Base-by-base conservation (phyloP, 2,888 invertebrate genomes). In the Brenthis ino region DNA sequence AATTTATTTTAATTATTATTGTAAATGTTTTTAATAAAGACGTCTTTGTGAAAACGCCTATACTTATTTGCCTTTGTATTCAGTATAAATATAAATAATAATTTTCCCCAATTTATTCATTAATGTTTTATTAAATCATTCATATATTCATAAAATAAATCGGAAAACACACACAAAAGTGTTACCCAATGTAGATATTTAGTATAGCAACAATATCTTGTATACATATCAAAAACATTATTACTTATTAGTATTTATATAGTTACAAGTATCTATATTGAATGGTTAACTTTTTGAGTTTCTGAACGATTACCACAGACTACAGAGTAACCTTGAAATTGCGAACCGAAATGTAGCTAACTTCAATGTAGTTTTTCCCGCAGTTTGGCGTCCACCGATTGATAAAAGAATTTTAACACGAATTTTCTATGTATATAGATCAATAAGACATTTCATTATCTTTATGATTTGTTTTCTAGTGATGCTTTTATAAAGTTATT, bases 321-420 rank as follows among this genome's bases (percentile, higher is more conserved):
- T 69, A 68, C 51, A 73, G 68, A 72, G 64, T 67, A 74, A 71
- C 75, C 74, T 73, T 75, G 76, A 76, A 69, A 64, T 37, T 76
- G 72, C 75, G 64, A 71, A 64, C 69, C 71, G 63, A 72, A 63
- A 58, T 73, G 74, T 64, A 75, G 83, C 91, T 82, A 90, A 84
- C 91, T 93, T 93, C 91, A 81, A 82, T 84, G 85, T 90, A 92
- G 91, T 93, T 92, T 91, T 92, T 92, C 91, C 91, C 90, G 89
- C 89, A 92, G 91, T 91, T 93, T 93, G 91, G 93, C 93, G 93
- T 93, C 93, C 82, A 88, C 89, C 80, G 86, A 82, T 84, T 85
- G 88, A 85, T 85, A 85, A 85, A 85, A 88, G 88, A 88, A 82
- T 82, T 83, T 82, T 81, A 81, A 80, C 80, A 81, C 83, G 77